A percentile compares a stretch with the other conserved stretches of the same genome.
phyloP scores from a whole-genome alignment of 2,113 vertebrate species.

The Plecturocebus donacophilus region DNA sequence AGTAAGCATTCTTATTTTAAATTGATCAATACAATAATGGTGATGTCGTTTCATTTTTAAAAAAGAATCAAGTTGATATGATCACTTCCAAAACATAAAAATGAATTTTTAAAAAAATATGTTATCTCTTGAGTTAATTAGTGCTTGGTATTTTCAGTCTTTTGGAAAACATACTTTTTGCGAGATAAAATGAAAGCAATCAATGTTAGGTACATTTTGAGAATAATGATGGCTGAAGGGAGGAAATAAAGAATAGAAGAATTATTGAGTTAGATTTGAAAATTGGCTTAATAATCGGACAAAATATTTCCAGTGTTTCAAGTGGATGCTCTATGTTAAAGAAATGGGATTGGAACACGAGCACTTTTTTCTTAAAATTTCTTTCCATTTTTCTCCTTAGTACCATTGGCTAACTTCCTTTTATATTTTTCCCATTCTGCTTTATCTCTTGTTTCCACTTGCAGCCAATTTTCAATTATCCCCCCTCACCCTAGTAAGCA shows the following conservation, averaged over 20 bases:
- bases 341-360: neutral
- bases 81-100: slow-evolving; percentile 40
- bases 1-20: neutral
- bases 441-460: slow-evolving; percentile 34
- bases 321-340: slow-evolving; percentile 1
- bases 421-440: neutral
- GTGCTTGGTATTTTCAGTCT: slow-evolving; percentile 38
- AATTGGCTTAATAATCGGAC: slow-evolving; percentile 29
- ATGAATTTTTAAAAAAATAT: neutral
- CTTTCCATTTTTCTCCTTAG: neutral
- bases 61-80: neutral
- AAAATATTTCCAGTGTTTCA: slow-evolving; percentile 29
- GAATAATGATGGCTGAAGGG: neutral
- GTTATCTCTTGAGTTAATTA: slow-evolving; percentile 56
- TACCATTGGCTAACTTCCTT: neutral
- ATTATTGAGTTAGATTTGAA: slow-evolving; percentile 58
- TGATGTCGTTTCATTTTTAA: neutral
- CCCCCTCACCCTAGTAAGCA: neutral
- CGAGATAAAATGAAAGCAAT: slow-evolving; percentile 47
- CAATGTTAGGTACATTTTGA: slow-evolving; percentile 44
- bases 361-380: neutral
- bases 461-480: neutral
- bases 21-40: slow-evolving; percentile 35
- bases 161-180: slow-evolving; percentile 49
- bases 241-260: slow-evolving; percentile 30